Evolutionary conservation across 2,888 invertebrate genomes (phyloP), one percentile per base, ranked within the genome.

Genomic region (Agonopterix heracliana): DNA sequence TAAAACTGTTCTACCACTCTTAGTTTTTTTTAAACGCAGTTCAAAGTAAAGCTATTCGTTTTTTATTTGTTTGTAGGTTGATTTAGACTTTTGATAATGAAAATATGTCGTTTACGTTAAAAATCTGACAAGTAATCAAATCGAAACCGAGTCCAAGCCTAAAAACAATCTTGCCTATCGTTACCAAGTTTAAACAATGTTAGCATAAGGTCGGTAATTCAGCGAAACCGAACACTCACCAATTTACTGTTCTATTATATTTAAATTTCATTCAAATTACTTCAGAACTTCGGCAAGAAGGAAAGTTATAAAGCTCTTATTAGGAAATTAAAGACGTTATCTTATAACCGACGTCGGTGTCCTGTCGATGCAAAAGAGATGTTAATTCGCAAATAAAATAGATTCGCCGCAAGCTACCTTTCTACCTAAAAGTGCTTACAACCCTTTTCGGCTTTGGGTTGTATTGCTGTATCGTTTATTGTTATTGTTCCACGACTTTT

Each of bases 271-370:
- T 52, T 52, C 42, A 52, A 52, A 52, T 53, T 48, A 50, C 36
- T 53, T 44, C 12, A 9, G 41, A 50, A 53, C 44, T 50, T 53
- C 48, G 44, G 35, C 35, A 40, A 46, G 48, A 53, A 53, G 50
- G 50, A 50, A 50, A 53, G 48, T 50, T 50, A 44, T 53, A 41
- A 53, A 53, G 48, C 44, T 36, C 46, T 53, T 50, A 49, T 36
- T 48, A 35, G 48, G 42, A 53, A 53, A 53, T 53, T 50, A 50
- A 50, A 50, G 42, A 45, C 53, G 50, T 53, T 50, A 50, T 50
- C 50, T 46, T 45, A 44, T 46, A 47, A 47, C 44, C 49, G 46
- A 47, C 44, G 47, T 48, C 41, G 26, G 26, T 26, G 26, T 26
- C 35, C 38, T 46, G 49, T 41, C 48, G 52, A 49, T 47, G 49